phyloP scores from a whole-genome alignment of 2,113 vertebrate species.

The Tinamus guttatus region DNA sequence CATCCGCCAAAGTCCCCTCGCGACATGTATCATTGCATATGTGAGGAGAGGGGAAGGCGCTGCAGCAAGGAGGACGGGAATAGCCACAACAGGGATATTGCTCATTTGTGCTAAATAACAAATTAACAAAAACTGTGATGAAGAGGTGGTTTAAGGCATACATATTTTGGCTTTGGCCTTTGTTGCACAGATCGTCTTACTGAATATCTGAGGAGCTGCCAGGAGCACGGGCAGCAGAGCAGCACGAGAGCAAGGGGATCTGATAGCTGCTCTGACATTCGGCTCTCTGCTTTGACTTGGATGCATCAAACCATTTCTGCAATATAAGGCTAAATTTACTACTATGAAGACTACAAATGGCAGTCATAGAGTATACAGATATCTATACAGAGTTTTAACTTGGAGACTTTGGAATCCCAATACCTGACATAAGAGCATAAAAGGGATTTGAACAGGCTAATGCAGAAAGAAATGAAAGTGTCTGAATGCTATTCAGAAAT shows the following conservation, averaged over 20 bases:
- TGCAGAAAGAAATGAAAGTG: background rate
- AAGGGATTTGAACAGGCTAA: background rate
- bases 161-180: background rate
- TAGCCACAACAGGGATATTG: background rate
- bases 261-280: background rate
- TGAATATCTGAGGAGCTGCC: background rate
- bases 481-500: background rate
- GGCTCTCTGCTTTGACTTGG: background rate
- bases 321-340: accelerated
- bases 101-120: background rate
- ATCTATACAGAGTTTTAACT: background rate
- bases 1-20: accelerated
- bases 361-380: background rate
- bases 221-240: background rate
- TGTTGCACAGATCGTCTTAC: background rate
- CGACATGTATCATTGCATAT: accelerated
- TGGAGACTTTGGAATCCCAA: background rate
- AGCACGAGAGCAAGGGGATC: background rate
- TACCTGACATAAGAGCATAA: background rate
- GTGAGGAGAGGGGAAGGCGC: background rate
- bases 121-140: background rate
- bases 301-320: background rate
- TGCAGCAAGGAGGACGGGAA: background rate
- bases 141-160: background rate
- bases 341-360: background rate